These are phyloP conservation scores for Ceyx erithaca DNA, from an alignment of 2,797 vertebrate genomes.

Conservation along the genomic window DNA sequence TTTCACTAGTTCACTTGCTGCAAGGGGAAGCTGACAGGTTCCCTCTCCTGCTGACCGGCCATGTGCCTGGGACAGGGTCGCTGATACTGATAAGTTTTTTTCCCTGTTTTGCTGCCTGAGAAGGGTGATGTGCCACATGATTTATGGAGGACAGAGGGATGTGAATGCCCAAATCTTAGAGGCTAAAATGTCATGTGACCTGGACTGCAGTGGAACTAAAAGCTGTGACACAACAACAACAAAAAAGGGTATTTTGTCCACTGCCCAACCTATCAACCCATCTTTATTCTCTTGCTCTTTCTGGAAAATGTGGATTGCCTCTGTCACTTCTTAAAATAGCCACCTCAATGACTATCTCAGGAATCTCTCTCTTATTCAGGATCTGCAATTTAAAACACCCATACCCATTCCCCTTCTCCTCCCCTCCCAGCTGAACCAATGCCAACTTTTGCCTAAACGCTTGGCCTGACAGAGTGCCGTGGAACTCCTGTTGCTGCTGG, in stretches of 20 bases:
- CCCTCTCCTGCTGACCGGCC: not conserved
- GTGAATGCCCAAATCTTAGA: not conserved
- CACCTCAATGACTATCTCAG: not conserved
- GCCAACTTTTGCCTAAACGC: not conserved
- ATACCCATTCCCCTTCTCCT: not conserved
- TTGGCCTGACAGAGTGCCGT: not conserved
- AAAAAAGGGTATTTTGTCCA: not conserved
- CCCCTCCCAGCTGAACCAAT: not conserved
- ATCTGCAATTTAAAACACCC: not conserved
- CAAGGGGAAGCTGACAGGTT: not conserved
- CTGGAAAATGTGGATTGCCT: not conserved
- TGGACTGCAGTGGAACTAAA: not conserved
- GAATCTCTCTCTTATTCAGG: not conserved
- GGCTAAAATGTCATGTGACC: not conserved
- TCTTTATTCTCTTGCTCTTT: not conserved
- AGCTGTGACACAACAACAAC: not conserved
- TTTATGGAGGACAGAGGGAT: not conserved
- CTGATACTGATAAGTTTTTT: not conserved
- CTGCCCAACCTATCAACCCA: not conserved
- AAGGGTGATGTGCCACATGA: accelerated
- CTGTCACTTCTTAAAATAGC: not conserved
- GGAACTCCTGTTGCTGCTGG: not conserved
- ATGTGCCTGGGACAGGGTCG: not conserved
- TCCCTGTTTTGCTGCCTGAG: not conserved
- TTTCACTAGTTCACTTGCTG: not conserved